A percentile compares a stretch with the other conserved stretches of the same genome.
phyloP scores from a whole-genome alignment of 2,113 vertebrate genomes.

The Dasyprocta punctata region DNA sequence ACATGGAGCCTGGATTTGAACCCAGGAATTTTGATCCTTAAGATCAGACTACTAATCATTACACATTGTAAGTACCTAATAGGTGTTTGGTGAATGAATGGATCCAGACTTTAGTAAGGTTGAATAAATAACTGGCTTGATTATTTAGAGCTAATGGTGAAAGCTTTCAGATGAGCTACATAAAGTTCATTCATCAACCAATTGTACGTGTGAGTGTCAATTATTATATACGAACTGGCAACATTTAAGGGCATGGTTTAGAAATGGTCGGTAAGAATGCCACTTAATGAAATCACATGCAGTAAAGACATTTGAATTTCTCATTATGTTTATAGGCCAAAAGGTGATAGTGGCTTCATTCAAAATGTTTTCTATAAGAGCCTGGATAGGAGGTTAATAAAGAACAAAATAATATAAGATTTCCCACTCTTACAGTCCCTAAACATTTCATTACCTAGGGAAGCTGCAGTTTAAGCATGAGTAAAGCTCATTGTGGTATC shows the following conservation, averaged over 20 bases:
- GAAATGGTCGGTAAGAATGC: neutral
- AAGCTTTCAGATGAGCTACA: conserved; percentile 2
- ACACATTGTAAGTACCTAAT: neutral
- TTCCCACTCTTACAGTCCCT: neutral
- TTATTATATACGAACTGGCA: neutral
- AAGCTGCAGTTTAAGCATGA: neutral
- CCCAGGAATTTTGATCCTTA: neutral
- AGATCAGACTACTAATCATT: neutral
- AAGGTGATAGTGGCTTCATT: neutral
- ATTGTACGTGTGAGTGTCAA: neutral
- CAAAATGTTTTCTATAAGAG: neutral
- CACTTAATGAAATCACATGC: neutral
- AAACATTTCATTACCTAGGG: neutral
- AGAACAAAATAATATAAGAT: neutral
- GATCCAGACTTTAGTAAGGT: neutral
- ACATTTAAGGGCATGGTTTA: neutral
- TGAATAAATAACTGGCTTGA: neutral
- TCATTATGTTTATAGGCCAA: neutral
- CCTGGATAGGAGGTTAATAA: neutral
- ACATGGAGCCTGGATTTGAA: neutral
- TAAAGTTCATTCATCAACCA: neutral
- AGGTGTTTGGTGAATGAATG: neutral
- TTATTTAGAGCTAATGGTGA: neutral
- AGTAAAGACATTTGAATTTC: neutral
- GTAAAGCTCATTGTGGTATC: neutral